A percentile compares a stretch with the other conserved stretches of the same genome.
Evolutionary conservation across 2,888 invertebrate species (phyloP).

Genomic region (Itoplectis maculator): DNA sequence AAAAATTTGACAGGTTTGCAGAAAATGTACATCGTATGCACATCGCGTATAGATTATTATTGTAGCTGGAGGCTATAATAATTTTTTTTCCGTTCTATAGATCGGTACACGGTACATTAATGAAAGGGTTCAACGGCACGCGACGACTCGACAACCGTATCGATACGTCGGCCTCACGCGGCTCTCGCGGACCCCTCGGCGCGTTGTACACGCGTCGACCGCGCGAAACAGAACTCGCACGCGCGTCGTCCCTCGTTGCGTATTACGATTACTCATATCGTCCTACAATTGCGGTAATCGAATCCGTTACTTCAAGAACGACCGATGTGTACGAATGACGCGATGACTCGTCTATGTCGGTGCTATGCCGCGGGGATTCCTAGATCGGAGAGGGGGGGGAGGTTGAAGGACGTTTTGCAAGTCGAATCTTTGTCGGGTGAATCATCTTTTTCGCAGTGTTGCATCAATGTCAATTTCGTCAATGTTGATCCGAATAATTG

Average conservation of each 20-base stretch:
- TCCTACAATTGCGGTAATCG: slow-evolving; percentile 44
- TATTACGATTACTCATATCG: slow-evolving; percentile 46
- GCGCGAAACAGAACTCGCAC: neutral
- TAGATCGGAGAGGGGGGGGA: neutral
- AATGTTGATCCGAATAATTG: neutral
- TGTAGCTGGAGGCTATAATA: no score
- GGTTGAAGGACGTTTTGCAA: slow-evolving; percentile 1
- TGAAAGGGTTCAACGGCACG: slow-evolving; percentile 55
- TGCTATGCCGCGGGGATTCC: neutral
- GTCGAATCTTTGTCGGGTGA: neutral
- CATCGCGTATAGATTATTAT: neutral
- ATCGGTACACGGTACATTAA: slow-evolving; percentile 42
- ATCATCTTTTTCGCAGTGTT: neutral
- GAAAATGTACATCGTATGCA: neutral
- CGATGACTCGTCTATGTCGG: slow-evolving; percentile 8
- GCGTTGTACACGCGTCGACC: neutral
- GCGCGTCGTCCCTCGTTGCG: slow-evolving; percentile 18
- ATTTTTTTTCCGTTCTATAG: slow-evolving; percentile 8
- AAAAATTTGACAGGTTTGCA: neutral
- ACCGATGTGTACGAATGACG: neutral
- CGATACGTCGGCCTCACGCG: slow-evolving; percentile 42
- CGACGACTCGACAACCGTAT: slow-evolving; percentile 43
- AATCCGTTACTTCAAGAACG: slow-evolving; percentile 47
- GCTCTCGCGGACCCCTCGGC: slow-evolving; percentile 28
- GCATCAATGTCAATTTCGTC: neutral